A percentile compares a stretch with the other conserved stretches of the same genome.
Evolutionary conservation across 2,113 vertebrate genomes (phyloP).

Genomic region (Plecturocebus donacophilus): DNA sequence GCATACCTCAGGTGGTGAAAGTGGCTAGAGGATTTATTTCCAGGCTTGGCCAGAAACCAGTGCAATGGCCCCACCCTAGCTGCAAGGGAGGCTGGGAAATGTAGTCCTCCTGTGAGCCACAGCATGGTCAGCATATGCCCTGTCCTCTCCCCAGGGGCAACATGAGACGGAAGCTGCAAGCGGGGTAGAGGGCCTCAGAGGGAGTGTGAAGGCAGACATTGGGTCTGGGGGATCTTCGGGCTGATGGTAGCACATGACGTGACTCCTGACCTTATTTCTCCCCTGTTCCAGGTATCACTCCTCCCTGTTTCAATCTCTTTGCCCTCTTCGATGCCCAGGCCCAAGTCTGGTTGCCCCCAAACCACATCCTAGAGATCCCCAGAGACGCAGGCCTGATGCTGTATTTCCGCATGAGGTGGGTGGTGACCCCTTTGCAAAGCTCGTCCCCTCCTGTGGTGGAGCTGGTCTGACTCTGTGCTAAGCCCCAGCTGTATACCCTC

Average conservation of each 20-base stretch:
- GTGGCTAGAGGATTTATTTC: not conserved
- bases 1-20: not conserved
- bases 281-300: conserved; percentile 88
- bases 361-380: conserved; percentile 86
- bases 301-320: conserved; percentile 91
- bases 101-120: not conserved
- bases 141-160: not conserved
- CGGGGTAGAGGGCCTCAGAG: not conserved
- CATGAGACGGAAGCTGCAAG: not conserved
- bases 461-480: not conserved
- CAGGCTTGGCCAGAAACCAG: not conserved
- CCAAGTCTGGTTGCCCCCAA: conserved; percentile 92
- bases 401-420: conserved; percentile 93
- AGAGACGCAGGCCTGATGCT: conserved; percentile 80
- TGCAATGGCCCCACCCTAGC: not conserved
- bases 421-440: not conserved
- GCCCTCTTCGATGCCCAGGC: conserved; percentile 88
- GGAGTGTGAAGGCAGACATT: not conserved
- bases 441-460: not conserved
- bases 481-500: not conserved
- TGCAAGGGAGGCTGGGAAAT: conserved; percentile 27
- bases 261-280: not conserved
- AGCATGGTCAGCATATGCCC: not conserved
- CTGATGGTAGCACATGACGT: not conserved
- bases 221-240: not conserved